A percentile compares a stretch with the other conserved stretches of the same genome.
These are phyloP conservation scores for Athrips mouffetella DNA, from an alignment of 2,888 invertebrate species.

Conservation along the genomic window DNA sequence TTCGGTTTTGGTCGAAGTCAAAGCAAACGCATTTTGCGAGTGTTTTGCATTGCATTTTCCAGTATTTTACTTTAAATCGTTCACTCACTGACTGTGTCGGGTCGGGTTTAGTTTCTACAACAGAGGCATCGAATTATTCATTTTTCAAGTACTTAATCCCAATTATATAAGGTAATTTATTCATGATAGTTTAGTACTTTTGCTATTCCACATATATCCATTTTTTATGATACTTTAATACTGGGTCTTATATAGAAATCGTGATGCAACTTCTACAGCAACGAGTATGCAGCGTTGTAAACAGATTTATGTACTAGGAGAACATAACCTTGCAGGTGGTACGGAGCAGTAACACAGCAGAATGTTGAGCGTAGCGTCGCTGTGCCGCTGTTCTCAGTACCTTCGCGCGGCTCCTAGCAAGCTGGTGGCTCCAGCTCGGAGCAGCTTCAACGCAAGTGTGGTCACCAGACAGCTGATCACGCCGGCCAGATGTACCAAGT, in stretches of 20 bases:
- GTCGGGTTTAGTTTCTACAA: too few relatives aligned
- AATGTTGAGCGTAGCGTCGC: slow-evolving; percentile 55
- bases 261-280: neutral
- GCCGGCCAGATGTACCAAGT: slow-evolving; percentile 32
- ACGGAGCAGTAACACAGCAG: neutral
- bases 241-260: too few relatives aligned
- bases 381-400: slow-evolving; percentile 52
- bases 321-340: neutral
- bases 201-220: too few relatives aligned
- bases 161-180: too few relatives aligned
- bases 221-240: neutral
- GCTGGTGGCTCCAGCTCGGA: slow-evolving; percentile 36
- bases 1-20: too few relatives aligned
- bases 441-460: slow-evolving; percentile 34
- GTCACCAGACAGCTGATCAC: slow-evolving; percentile 48
- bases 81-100: too few relatives aligned
- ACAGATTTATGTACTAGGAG: neutral
- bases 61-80: too few relatives aligned
- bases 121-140: too few relatives aligned
- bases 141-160: too few relatives aligned
- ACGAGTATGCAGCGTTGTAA: neutral
- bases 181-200: too few relatives aligned
- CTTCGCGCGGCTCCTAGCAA: slow-evolving; percentile 39
- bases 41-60: too few relatives aligned
- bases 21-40: too few relatives aligned